Evolutionary conservation across 2,113 vertebrate genomes (phyloP).

Genomic region (Psephotus haematonotus): DNA sequence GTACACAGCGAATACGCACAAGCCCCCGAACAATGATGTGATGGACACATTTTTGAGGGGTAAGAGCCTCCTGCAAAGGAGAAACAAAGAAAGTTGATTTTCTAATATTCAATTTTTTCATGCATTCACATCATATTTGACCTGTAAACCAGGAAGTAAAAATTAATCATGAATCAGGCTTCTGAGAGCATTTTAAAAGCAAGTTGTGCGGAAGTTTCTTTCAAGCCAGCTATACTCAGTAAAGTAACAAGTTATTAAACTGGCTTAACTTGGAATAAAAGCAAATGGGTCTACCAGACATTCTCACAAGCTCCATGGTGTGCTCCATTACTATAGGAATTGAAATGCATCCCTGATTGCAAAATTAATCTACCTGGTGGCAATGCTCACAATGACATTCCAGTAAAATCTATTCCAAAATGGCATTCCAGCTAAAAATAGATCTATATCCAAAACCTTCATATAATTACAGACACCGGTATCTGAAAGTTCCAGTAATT

Average conservation of each 20-base stretch:
- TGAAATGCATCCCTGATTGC: neutral
- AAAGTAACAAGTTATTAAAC: neutral
- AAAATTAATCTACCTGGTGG: neutral
- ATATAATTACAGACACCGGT: neutral
- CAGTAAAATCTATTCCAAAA: neutral
- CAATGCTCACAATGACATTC: neutral
- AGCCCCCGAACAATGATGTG: constrained; percentile 91
- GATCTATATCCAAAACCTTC: neutral
- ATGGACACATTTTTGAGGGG: constrained; percentile 85
- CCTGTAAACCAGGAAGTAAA: neutral
- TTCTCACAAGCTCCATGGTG: neutral
- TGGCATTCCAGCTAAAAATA: neutral
- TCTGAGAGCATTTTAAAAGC: neutral
- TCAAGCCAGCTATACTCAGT: neutral
- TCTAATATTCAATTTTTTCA: neutral
- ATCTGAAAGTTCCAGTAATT: neutral
- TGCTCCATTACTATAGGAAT: neutral
- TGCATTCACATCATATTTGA: neutral
- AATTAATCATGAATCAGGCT: neutral
- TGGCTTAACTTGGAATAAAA: neutral
- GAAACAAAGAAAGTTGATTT: neutral
- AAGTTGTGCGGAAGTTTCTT: neutral
- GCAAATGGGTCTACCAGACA: neutral
- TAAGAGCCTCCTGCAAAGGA: constrained; percentile 87
- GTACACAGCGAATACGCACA: constrained; percentile 92